A percentile compares a stretch with the other conserved stretches of the same genome.
Evolutionary conservation across 2,888 invertebrate species (phyloP).

Genomic region (Hypercompe scribonia): DNA sequence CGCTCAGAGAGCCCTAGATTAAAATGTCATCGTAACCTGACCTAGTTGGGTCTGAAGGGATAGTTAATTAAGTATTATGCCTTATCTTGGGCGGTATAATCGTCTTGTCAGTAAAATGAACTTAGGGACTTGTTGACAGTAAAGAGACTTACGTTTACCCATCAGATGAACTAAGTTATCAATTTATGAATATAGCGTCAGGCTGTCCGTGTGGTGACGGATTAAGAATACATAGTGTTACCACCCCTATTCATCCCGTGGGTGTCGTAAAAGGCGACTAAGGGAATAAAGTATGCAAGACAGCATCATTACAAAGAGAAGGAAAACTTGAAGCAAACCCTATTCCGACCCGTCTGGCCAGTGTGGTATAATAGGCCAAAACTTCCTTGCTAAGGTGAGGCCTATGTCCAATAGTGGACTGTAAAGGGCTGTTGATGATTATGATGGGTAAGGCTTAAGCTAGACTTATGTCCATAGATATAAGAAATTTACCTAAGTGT

Average conservation of each 20-base stretch:
- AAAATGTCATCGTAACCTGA: constrained; percentile 20
- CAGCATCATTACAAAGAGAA: too few species aligned
- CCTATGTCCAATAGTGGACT: too few species aligned
- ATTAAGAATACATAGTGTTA: too few species aligned
- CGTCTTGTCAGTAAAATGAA: neutral
- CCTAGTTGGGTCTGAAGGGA: constrained; percentile 16
- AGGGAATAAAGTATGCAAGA: too few species aligned
- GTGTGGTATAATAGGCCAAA: too few species aligned
- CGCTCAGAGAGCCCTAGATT: constrained; percentile 29
- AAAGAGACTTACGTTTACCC: neutral
- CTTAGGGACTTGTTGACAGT: neutral
- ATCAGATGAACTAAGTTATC: neutral
- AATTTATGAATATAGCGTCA: neutral
- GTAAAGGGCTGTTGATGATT: too few species aligned
- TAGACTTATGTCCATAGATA: neutral
- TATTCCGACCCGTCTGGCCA: too few species aligned
- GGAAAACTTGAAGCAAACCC: too few species aligned
- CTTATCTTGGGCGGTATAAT: constrained; percentile 1
- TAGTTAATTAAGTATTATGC: constrained; percentile 14
- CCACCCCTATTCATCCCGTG: too few species aligned
- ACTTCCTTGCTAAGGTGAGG: too few species aligned
- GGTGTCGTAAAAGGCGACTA: too few species aligned
- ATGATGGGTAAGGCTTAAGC: neutral
- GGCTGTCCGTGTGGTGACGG: too few species aligned
- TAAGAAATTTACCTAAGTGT: neutral